Evolutionary conservation across 2,797 vertebrate species (phyloP).

Genomic region (Chrosomus eos): DNA sequence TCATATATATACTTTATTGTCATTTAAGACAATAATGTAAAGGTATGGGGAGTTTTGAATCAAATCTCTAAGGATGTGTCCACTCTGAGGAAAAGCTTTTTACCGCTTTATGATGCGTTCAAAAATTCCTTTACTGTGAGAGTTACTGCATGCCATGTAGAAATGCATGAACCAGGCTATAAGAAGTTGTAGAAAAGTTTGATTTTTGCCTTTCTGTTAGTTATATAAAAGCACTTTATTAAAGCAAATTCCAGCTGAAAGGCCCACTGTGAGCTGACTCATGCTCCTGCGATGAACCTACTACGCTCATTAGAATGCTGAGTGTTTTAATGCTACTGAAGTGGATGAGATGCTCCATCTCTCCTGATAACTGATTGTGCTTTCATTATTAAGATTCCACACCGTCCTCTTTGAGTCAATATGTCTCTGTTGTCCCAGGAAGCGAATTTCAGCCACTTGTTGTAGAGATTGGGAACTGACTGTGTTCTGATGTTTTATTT

Average conservation of each 20-base stretch:
- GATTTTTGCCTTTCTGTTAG: conserved; percentile 1
- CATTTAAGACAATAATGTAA: conserved; percentile 7
- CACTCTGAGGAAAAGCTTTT: neutral
- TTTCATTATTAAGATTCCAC: conserved; percentile 20
- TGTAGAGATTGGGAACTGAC: neutral
- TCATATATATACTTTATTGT: neutral
- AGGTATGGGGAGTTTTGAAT: neutral
- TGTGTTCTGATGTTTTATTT: conserved; percentile 32
- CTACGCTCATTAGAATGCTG: conserved; percentile 18
- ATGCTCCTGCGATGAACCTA: neutral
- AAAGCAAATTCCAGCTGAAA: conserved; percentile 17
- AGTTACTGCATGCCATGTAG: neutral
- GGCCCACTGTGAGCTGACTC: neutral
- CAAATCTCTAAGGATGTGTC: neutral
- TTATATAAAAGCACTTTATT: conserved; percentile 26
- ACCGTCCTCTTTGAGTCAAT: neutral
- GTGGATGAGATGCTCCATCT: conserved; percentile 12
- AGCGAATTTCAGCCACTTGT: neutral
- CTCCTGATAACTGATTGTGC: conserved; percentile 8
- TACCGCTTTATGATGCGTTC: neutral
- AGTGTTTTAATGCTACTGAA: conserved; percentile 41
- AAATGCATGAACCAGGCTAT: neutral
- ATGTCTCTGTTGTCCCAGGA: neutral
- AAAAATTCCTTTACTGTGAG: neutral
- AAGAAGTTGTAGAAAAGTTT: neutral